phyloP scores from a whole-genome alignment of 2,888 invertebrate species.

The Lottia scabra region DNA sequence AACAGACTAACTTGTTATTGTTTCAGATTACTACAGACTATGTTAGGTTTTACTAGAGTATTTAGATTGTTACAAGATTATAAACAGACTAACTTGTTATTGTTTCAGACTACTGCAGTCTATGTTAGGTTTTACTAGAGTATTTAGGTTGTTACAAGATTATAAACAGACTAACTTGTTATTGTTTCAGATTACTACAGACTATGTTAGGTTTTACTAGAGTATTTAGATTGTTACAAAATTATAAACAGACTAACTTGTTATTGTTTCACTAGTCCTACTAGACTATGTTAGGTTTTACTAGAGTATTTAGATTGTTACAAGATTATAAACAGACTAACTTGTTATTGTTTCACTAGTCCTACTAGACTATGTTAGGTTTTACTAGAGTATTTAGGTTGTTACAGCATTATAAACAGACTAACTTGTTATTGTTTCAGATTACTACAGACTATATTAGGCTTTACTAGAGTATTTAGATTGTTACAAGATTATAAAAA shows the following conservation, averaged over 20 bases:
- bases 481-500: slow-evolving; percentile 75
- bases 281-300: slow-evolving; percentile 78
- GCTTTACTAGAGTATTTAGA: slow-evolving; percentile 78
- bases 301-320: slow-evolving; percentile 77
- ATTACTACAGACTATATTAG: slow-evolving; percentile 73
- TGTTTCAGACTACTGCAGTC: slow-evolving; percentile 65
- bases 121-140: slow-evolving; percentile 77
- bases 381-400: slow-evolving; percentile 78
- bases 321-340: slow-evolving; percentile 74
- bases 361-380: slow-evolving; percentile 75
- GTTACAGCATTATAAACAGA: slow-evolving; percentile 69
- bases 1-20: slow-evolving; percentile 69
- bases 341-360: slow-evolving; percentile 6
- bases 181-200: too few species aligned
- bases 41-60: slow-evolving; percentile 79
- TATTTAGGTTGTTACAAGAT: slow-evolving; percentile 73
- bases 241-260: not conserved
- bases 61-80: slow-evolving; percentile 75
- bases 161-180: too few species aligned
- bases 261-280: slow-evolving; percentile 49
- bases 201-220: too few species aligned
- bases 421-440: slow-evolving; percentile 36
- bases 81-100: slow-evolving; percentile 70
- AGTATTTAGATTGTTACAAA: too few species aligned
- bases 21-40: slow-evolving; percentile 70